These are phyloP conservation scores for Saturnia pavonia DNA, from an alignment of 2,888 invertebrate genomes.

Conservation along the genomic window DNA sequence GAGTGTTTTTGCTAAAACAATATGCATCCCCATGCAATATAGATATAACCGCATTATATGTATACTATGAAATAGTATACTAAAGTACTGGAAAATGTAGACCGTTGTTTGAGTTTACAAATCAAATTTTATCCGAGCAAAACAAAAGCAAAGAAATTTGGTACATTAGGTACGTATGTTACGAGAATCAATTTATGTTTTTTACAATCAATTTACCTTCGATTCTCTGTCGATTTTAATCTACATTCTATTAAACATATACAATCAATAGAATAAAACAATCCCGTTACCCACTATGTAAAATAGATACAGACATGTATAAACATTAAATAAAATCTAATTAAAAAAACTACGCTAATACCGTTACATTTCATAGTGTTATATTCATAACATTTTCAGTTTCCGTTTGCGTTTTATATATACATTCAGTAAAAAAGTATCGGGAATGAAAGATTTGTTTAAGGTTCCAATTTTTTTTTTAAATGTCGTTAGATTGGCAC, in stretches of 20 bases:
- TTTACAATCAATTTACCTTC: background rate
- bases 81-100: too few relatives aligned
- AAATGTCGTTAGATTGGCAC: too few relatives aligned
- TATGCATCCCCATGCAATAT: too few relatives aligned
- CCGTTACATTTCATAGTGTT: slow-evolving; percentile 34
- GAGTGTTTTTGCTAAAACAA: too few relatives aligned
- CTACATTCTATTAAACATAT: background rate
- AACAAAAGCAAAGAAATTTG: too few relatives aligned
- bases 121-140: too few relatives aligned
- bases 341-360: slow-evolving; percentile 29
- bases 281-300: slow-evolving; percentile 11
- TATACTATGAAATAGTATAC: too few relatives aligned
- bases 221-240: background rate
- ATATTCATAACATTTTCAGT: slow-evolving; percentile 35
- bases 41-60: too few relatives aligned
- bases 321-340: slow-evolving; percentile 22
- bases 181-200: background rate
- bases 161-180: background rate
- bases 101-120: too few relatives aligned
- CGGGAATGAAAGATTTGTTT: too few relatives aligned
- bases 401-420: slow-evolving; percentile 30
- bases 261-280: background rate
- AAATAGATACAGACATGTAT: slow-evolving; percentile 10
- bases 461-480: too few relatives aligned
- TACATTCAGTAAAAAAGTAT: too few relatives aligned